phyloP scores from a whole-genome alignment of 2,888 invertebrate genomes.

The Phlogophora meticulosa region DNA sequence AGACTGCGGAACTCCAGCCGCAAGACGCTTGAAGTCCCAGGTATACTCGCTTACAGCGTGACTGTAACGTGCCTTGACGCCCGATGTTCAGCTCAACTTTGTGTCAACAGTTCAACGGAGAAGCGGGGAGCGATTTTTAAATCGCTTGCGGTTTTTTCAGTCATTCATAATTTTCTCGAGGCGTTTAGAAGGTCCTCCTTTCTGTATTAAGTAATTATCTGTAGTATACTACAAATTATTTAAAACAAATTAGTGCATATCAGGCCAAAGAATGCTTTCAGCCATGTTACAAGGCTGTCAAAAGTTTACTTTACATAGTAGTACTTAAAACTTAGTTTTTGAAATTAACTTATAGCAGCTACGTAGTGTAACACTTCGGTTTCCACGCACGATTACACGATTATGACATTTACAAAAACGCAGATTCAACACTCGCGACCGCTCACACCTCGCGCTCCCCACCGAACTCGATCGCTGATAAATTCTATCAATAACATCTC shows the following conservation, averaged over 20 bases:
- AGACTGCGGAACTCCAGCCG: slow-evolving; percentile 44
- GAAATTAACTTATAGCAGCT: too few relatives aligned
- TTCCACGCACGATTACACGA: too few relatives aligned
- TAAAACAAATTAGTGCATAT: too few relatives aligned
- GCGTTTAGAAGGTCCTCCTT: neutral
- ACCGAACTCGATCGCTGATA: slow-evolving; percentile 85
- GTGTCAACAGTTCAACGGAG: slow-evolving; percentile 40
- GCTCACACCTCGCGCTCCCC: slow-evolving; percentile 55
- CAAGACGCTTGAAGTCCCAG: slow-evolving; percentile 57
- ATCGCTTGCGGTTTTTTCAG: neutral
- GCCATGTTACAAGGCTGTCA: too few relatives aligned
- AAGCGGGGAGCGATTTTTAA: slow-evolving; percentile 31
- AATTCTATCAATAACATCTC: slow-evolving; percentile 89
- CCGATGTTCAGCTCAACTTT: slow-evolving; percentile 74
- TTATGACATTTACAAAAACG: too few relatives aligned
- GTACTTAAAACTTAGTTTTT: too few relatives aligned
- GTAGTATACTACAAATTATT: too few relatives aligned
- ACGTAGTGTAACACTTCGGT: too few relatives aligned
- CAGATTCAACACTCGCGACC: slow-evolving; percentile 50
- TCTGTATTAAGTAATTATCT: too few relatives aligned
- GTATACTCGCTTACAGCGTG: slow-evolving; percentile 68
- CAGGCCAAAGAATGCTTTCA: too few relatives aligned
- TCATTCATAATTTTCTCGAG: neutral
- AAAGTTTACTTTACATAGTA: too few relatives aligned
- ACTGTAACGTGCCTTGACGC: slow-evolving; percentile 82